phyloP scores from a whole-genome alignment of 2,888 invertebrate genomes.

The Cryptocephalus primarius region DNA sequence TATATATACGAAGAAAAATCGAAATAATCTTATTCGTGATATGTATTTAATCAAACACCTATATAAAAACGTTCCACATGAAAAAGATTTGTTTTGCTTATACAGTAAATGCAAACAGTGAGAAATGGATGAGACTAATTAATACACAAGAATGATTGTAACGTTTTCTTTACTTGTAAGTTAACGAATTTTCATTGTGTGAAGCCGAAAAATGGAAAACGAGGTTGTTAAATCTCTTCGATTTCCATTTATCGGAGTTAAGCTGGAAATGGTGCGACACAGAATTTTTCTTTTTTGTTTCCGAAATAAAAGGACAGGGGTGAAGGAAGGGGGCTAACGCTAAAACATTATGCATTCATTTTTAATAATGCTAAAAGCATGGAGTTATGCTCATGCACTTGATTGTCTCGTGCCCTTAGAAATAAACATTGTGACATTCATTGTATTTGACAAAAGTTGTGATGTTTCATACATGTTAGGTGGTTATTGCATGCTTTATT shows the following conservation, averaged over 20 bases:
- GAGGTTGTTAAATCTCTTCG: too few relatives aligned
- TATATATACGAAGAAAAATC: slow-evolving; percentile 12
- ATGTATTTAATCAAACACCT: slow-evolving; percentile 34
- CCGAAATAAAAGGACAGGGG: too few relatives aligned
- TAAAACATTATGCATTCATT: not conserved
- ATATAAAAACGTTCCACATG: slow-evolving; percentile 30
- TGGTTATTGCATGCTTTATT: too few relatives aligned
- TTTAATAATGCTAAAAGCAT: slow-evolving; percentile 21
- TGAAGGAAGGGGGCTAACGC: too few relatives aligned
- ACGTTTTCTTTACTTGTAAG: too few relatives aligned
- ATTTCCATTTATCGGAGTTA: too few relatives aligned
- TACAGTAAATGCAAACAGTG: slow-evolving; percentile 12
- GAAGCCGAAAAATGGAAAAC: too few relatives aligned
- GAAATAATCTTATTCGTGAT: slow-evolving; percentile 30
- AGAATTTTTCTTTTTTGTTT: slow-evolving; percentile 3
- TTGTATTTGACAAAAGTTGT: not conserved
- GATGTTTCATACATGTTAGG: not conserved
- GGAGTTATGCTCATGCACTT: slow-evolving; percentile 29
- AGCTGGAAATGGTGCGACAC: slow-evolving; percentile 10
- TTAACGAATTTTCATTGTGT: too few relatives aligned
- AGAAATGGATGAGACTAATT: slow-evolving; percentile 4
- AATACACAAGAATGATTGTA: slow-evolving; percentile 10
- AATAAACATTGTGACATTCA: slow-evolving; percentile 13
- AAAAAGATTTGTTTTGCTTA: slow-evolving; percentile 20
- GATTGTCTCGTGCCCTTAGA: slow-evolving; percentile 34